Base-by-base conservation (phyloP, 2,888 invertebrate species). In the Pimpla rufipes region DNA sequence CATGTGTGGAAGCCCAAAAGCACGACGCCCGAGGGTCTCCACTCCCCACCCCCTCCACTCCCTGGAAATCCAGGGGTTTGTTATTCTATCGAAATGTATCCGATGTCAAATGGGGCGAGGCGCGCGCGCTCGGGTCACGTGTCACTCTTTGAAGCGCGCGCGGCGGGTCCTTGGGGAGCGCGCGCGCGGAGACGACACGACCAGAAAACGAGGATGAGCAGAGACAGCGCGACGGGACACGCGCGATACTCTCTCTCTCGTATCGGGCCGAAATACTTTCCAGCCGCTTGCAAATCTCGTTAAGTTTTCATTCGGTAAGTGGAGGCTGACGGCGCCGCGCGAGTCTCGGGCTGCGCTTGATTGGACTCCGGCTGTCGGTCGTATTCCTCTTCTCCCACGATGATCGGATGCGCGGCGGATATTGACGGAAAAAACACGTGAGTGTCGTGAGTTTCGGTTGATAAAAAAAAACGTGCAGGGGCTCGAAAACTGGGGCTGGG, bases 281-380 rank as follows among this genome's bases (percentile, higher is more conserved):
- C 80, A 40, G 52, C 76, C 47, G 75, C 52, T 81, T 86, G 86
- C 85, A 88, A 90, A 92, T 89, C 90, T 90, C 89, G 90, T 91
- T 90, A 92, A 90, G 87, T 90, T 92, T 92, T 91, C 92, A 91
- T 92, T 89, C 89, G 85, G 85, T 88, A 89, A 90, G 90, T 91
- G 90, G 78, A 81, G 64, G 78, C 18, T 64, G 50, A 68, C 80
- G 40, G 0, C n/a, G n/a, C n/a, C n/a, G n/a, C n/a, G n/a, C n/a
- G 64, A 21, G 77, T 50, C 52, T 64, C 40, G 10, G 1, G 45
- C 1, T 62, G 23, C 74, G 70, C 55, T 70, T 70, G 68, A 59
- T 52, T 59, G 70, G 66, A 84, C 42, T 70, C 40, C n/a, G n/a
- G n/a, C n/a, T n/a, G n/a, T n/a, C n/a, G n/a, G 73, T 67, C n/a